Conservation (phyloP, 2,888 invertebrate genomes). For the Leptopilina myrica region DNA sequence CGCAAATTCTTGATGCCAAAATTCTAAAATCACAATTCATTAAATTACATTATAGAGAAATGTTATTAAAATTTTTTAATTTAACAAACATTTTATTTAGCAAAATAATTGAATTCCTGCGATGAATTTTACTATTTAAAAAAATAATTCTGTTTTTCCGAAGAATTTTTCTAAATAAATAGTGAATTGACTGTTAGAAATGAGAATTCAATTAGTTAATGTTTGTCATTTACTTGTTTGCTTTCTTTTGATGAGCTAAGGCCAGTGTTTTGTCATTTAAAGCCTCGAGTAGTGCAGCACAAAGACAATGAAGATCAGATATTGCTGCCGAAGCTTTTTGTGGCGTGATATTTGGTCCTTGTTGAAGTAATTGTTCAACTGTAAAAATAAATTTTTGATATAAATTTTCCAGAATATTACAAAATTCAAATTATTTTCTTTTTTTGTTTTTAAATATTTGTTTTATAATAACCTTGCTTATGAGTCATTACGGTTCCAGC, state of each 20-base stretch:
- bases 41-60: too few species aligned
- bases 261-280: slow-evolving; percentile 91
- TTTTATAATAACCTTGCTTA: slow-evolving; percentile 82
- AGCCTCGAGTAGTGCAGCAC: slow-evolving; percentile 88
- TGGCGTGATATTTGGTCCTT: slow-evolving; percentile 78
- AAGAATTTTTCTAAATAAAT: too few species aligned
- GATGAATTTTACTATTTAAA: too few species aligned
- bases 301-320: slow-evolving; percentile 86
- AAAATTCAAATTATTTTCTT: too few species aligned
- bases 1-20: slow-evolving; percentile 88
- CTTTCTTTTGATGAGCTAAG: slow-evolving; percentile 89
- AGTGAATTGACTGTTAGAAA: too few species aligned
- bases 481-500: slow-evolving; percentile 87
- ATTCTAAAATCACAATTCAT: slow-evolving; percentile 80
- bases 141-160: too few species aligned
- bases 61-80: too few species aligned
- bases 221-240: slow-evolving; percentile 79
- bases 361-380: slow-evolving; percentile 87
- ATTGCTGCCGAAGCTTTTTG: slow-evolving; percentile 83
- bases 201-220: too few species aligned
- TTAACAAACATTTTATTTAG: too few species aligned
- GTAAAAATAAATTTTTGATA: slow-evolving; percentile 60
- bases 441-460: neutral
- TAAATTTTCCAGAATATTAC: neutral
- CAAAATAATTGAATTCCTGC: too few species aligned